phyloP scores from a whole-genome alignment of 2,888 invertebrate genomes.

The Limnephilus auricula region DNA sequence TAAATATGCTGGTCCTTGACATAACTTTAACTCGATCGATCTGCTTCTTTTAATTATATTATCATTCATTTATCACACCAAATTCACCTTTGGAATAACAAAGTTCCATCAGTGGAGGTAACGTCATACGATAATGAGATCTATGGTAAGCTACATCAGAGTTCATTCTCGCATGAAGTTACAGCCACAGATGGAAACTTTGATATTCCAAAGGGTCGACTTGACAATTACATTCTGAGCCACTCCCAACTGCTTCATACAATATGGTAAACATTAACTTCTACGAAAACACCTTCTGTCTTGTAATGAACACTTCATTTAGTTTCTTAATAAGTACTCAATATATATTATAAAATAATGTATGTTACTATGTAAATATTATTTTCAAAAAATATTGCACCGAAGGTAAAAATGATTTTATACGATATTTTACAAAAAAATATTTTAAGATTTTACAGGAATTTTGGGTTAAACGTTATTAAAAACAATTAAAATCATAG shows the following conservation, averaged over 20 bases:
- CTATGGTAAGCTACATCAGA: no score
- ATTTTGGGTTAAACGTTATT: background rate
- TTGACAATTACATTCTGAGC: background rate
- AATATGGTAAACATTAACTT: background rate
- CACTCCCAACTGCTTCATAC: background rate
- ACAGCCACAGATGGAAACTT: no score
- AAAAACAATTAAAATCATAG: background rate
- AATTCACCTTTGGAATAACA: no score
- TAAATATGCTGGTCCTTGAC: background rate
- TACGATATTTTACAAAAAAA: background rate
- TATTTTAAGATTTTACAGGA: background rate
- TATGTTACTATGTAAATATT: background rate
- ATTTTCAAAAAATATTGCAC: constrained; percentile 33
- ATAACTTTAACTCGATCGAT: background rate
- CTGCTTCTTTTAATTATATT: background rate
- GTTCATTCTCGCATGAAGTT: no score
- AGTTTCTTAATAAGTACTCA: constrained; percentile 40
- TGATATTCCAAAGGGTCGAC: no score
- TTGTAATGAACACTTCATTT: constrained; percentile 47
- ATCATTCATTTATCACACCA: background rate
- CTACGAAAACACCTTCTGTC: background rate
- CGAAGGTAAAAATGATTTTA: background rate
- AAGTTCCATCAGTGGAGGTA: no score
- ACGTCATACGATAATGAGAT: no score
- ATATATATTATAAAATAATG: background rate